A percentile compares a stretch with the other conserved stretches of the same genome.
These are phyloP conservation scores for Burhinus bistriatus DNA, from an alignment of 2,113 vertebrate species.

Conservation along the genomic window DNA sequence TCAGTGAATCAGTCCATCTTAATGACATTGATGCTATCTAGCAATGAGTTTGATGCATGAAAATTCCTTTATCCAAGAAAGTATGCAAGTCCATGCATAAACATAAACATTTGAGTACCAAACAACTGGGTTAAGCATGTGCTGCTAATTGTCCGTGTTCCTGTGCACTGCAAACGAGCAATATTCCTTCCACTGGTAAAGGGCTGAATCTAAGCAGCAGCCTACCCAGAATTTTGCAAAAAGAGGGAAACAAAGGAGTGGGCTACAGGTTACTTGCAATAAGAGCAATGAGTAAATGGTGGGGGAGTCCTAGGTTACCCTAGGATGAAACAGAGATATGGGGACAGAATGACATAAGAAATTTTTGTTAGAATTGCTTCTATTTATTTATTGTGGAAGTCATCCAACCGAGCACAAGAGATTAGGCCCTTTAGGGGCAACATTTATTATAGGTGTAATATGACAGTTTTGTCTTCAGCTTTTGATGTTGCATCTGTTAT, in stretches of 20 bases:
- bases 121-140: neutral
- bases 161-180: neutral
- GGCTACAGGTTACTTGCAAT: neutral
- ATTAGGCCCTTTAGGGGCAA: neutral
- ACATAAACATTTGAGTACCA: neutral
- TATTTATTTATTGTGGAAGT: neutral
- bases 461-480: neutral
- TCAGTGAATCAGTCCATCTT: neutral
- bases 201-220: neutral
- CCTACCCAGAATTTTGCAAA: neutral
- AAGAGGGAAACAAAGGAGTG: neutral
- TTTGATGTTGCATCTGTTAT: neutral
- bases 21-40: neutral
- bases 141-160: neutral
- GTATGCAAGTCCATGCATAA: neutral
- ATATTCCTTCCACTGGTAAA: neutral
- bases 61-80: neutral
- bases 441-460: neutral
- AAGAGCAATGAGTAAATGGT: neutral
- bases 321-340: neutral
- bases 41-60: neutral
- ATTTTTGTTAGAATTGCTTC: neutral
- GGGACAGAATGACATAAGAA: neutral
- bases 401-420: neutral
- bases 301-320: neutral